Percentiles rank a stretch among this genome's conserved stretches.
These are phyloP conservation scores for Paramormyrops hopkinsi DNA, from an alignment of 2,797 vertebrate genomes.

Conservation along the genomic window DNA sequence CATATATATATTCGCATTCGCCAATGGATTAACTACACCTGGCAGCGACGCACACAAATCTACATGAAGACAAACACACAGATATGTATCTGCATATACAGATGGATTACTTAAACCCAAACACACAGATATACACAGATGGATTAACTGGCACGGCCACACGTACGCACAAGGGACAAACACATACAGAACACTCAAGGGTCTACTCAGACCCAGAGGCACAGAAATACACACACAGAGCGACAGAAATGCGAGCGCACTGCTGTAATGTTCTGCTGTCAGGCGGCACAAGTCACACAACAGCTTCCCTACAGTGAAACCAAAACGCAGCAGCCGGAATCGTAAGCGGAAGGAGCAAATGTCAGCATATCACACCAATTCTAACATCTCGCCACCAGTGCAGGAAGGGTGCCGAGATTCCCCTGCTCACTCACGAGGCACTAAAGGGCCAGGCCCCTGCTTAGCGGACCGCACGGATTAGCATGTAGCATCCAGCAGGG, in stretches of 20 bases:
- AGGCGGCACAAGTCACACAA: not conserved
- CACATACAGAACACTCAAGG: constrained; percentile 12
- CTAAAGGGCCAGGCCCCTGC: not conserved
- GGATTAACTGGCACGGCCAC: not conserved
- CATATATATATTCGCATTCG: not conserved
- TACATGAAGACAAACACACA: constrained; percentile 35
- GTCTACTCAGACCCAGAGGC: too few species aligned
- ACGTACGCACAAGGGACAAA: constrained; percentile 42
- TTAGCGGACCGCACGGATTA: not conserved
- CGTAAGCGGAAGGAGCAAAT: not conserved
- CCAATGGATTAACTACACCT: not conserved
- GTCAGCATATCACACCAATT: not conserved
- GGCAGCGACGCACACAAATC: constrained; percentile 20
- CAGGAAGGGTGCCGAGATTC: not conserved
- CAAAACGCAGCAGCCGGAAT: not conserved
- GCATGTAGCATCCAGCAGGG: not conserved
- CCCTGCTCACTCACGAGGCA: not conserved
- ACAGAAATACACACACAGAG: not conserved
- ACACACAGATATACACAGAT: constrained; percentile 28
- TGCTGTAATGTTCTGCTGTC: not conserved
- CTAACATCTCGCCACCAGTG: not conserved
- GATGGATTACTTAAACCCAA: not conserved
- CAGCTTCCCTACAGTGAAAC: not conserved
- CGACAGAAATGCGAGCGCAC: not conserved
- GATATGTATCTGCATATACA: not conserved